phyloP scores from a whole-genome alignment of 2,113 vertebrate genomes.

The Urocitellus parryii region DNA sequence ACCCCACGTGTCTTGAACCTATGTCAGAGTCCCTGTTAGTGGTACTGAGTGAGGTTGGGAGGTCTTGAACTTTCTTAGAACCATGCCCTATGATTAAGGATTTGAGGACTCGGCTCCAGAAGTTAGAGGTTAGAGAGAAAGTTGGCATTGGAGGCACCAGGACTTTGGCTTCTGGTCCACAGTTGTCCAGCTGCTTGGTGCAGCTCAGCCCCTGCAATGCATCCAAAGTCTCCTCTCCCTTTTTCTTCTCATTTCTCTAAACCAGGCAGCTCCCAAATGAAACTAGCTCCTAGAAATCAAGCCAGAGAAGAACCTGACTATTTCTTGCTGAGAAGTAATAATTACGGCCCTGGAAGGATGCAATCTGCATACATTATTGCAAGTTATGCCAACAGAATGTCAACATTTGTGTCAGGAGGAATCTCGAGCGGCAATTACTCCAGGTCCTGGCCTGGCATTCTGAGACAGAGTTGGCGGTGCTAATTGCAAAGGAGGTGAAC shows the following conservation, averaged over 20 bases:
- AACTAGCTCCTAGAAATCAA: conserved; percentile 86
- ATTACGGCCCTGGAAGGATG: conserved; percentile 89
- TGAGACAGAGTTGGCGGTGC: conserved; percentile 22
- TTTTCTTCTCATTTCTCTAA: conserved; percentile 72
- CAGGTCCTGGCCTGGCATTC: conserved; percentile 82
- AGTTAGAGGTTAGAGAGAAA: too few relatives aligned
- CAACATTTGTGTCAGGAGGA: conserved; percentile 90
- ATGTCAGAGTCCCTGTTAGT: not conserved
- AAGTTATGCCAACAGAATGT: conserved; percentile 92
- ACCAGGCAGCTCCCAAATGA: conserved; percentile 53
- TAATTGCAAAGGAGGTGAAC: conserved; percentile 77
- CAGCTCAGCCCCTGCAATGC: not conserved
- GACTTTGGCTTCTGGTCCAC: not conserved
- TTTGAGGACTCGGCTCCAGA: not conserved
- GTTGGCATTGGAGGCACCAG: not conserved
- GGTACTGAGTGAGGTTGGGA: not conserved
- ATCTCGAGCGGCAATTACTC: conserved; percentile 88
- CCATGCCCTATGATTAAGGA: not conserved
- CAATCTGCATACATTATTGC: conserved; percentile 91
- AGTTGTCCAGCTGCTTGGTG: rapidly evolving
- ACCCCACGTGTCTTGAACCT: not conserved
- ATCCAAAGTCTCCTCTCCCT: not conserved
- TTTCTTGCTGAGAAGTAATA: conserved; percentile 88
- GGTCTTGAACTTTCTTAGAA: not conserved
- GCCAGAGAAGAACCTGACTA: conserved; percentile 88